Conservation (phyloP, 1,140 invertebrate species). For the Pollicipes pollicipes region DNA sequence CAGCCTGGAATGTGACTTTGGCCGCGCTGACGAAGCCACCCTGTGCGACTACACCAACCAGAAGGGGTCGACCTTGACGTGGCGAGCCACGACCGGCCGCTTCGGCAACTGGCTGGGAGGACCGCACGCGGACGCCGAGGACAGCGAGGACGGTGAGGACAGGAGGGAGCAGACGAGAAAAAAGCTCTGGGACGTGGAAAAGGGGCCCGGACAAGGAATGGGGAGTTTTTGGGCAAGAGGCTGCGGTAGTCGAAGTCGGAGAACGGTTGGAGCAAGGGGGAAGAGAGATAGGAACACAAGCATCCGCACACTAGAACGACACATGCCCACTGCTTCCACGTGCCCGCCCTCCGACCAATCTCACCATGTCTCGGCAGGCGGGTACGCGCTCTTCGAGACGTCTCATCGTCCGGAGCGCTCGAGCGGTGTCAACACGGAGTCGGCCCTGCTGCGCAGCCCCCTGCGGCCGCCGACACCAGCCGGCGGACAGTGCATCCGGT, state of each 20-base stretch:
- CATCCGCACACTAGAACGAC: too few relatives aligned
- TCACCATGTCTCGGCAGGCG: constrained; percentile 25
- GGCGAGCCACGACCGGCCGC: constrained; percentile 15
- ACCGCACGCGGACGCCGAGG: constrained; percentile 34
- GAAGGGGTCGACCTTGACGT: constrained; percentile 18
- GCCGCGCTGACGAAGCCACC: constrained; percentile 10
- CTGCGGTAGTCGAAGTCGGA: too few relatives aligned
- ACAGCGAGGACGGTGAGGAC: constrained; percentile 25
- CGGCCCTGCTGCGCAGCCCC: constrained; percentile 35
- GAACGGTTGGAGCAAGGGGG: too few relatives aligned
- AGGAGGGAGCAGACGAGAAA: too few relatives aligned
- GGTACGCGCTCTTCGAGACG: constrained; percentile 43
- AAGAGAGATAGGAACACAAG: too few relatives aligned
- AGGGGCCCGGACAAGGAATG: too few relatives aligned
- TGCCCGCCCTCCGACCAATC: too few relatives aligned
- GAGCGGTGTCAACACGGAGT: constrained; percentile 24
- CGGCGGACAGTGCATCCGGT: constrained; percentile 32
- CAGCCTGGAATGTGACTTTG: constrained; percentile 16
- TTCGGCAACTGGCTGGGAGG: constrained; percentile 40
- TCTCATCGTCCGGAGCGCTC: constrained; percentile 30
- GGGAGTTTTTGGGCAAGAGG: too few relatives aligned
- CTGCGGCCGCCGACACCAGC: constrained; percentile 32
- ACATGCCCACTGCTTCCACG: too few relatives aligned
- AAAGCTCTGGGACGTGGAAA: too few relatives aligned
- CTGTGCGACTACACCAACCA: constrained; percentile 19